phyloP scores from a whole-genome alignment of 2,113 vertebrate species.

The Chrysochloris asiatica region DNA sequence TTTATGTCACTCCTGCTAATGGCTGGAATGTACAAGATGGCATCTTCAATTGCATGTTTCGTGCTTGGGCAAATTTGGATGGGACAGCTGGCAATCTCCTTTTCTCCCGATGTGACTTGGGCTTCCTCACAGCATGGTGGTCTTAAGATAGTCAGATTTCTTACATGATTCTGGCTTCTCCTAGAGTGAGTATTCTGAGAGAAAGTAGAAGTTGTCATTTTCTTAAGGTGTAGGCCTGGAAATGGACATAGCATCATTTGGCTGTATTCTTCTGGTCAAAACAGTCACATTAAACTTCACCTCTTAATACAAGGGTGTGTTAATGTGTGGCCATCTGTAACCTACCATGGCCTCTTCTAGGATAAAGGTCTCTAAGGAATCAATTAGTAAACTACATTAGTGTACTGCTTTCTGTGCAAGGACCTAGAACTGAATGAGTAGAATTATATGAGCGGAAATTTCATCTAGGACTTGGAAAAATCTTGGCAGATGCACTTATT shows the following conservation, averaged over 20 bases:
- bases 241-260: neutral
- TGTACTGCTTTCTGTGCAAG: neutral
- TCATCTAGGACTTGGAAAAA: neutral
- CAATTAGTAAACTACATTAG: neutral
- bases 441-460: neutral
- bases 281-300: neutral
- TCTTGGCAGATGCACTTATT: neutral
- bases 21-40: neutral
- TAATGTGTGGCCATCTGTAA: neutral
- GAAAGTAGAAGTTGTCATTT: neutral
- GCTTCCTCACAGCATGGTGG: constrained; percentile 21
- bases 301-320: neutral
- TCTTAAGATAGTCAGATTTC: neutral
- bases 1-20: neutral
- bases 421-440: neutral
- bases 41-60: neutral
- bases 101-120: neutral
- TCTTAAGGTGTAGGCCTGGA: neutral
- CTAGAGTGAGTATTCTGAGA: neutral
- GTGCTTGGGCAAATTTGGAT: neutral
- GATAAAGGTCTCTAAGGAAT: neutral
- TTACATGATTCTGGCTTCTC: neutral
- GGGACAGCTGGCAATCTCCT: neutral
- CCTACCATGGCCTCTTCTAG: neutral
- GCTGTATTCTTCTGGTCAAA: neutral